Evolutionary conservation across 2,888 invertebrate genomes (phyloP), one percentile per base, ranked within the genome.

Genomic region (Thecophora atra): DNA sequence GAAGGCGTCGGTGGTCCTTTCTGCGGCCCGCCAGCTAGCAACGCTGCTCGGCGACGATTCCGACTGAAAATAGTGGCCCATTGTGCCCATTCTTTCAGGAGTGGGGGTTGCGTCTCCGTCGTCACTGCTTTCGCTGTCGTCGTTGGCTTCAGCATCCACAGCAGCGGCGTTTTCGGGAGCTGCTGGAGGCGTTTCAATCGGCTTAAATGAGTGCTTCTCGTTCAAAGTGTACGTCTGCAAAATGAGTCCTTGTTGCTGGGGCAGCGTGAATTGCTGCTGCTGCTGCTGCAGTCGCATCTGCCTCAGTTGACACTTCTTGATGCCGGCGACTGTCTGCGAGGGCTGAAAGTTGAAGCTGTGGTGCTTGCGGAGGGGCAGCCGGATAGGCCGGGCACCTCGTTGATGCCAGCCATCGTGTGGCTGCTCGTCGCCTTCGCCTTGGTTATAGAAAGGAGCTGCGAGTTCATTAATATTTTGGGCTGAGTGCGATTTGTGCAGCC

Each of bases 291-390:
- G 76, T 42, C 81, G 81, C 77, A 83, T 76, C 73, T 80, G 81
- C 65, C 82, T 82, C 77, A 84, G 73, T 75, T 81, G 81, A 56
- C 73, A 70, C 52, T 77, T 70, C 52, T 76, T 78, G 30, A 78
- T 75, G 74, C 84, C 85, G 68, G 83, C 82, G 71, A 85, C 83
- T 62, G 85, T 86, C 76, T 85, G 83, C 44, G 82, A 83, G 70
- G 81, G 81, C 78, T 87, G 86, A 72, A 87, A 86, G 77, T 87
- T 86, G 77, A 87, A 87, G 73, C 85, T 86, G 76, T 87, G 87
- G 80, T 87, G 86, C 80, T 87, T 87, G 37, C 86, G 85, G 74
- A 87, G 70, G 13, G 87, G 87, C 73, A 86, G 30, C 21, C 71
- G 66, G 11, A 71, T 54, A 5, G 70, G 64, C 15, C 64, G 70